A percentile compares a stretch with the other conserved stretches of the same genome.
These are phyloP conservation scores for Manacus vitellinus DNA, from an alignment of 2,113 vertebrate genomes.

Conservation along the genomic window DNA sequence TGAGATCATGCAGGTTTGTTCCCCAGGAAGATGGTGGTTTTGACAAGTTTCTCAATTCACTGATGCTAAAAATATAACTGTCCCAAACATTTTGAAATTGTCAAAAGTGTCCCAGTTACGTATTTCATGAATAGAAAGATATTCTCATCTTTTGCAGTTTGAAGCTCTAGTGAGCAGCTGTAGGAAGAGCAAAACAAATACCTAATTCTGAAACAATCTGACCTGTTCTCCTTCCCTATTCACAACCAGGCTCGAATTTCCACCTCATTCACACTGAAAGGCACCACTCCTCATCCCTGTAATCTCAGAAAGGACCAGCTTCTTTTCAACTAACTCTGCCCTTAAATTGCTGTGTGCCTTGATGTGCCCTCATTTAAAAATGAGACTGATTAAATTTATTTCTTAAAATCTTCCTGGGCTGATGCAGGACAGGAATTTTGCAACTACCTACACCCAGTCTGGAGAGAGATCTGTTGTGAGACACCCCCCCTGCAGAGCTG, in stretches of 20 bases:
- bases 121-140: not conserved
- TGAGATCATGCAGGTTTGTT: not conserved
- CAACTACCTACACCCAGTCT: not conserved
- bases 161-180: not conserved
- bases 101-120: not conserved
- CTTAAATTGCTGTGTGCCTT: not conserved
- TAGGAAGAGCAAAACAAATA: not conserved
- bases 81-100: not conserved
- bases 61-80: slow-evolving; percentile 6
- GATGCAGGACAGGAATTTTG: not conserved
- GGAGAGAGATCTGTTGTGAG: not conserved
- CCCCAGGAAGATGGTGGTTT: not conserved
- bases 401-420: not conserved
- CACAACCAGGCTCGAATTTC: not conserved
- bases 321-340: not conserved
- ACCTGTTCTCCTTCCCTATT: not conserved
- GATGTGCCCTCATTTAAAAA: not conserved
- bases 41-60: not conserved
- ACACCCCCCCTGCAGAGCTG: not conserved
- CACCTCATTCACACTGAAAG: not conserved
- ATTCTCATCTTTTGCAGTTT: not conserved
- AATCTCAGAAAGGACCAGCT: not conserved
- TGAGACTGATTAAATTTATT: not conserved
- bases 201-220: not conserved
- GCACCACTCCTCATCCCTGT: not conserved